Base-by-base conservation (phyloP, 2,888 invertebrate species). In the Yponomeuta malinellus region DNA sequence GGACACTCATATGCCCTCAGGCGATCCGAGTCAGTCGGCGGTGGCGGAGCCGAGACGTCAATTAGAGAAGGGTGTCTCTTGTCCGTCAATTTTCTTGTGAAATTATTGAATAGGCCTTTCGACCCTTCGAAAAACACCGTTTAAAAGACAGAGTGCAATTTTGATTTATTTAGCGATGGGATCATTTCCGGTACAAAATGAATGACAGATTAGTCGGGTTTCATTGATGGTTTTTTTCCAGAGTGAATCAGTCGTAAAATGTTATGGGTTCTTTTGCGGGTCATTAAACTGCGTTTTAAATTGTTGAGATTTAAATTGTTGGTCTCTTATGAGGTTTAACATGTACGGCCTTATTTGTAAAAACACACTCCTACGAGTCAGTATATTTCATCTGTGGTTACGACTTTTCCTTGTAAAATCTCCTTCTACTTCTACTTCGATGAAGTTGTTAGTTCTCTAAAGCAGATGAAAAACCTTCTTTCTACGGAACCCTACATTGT, bases 161-260 rank as follows among this genome's bases (percentile, higher is more conserved):
- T 90, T 90, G 89, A 91, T 90, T 90, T 89, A 90, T 90, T 87
- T 86, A 80, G 81, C 79, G 80, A 83, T 81, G 78, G 77, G 81
- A 78, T 81, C 83, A 83, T 90, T 90, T 91, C 91, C 91, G 90
- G 88, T 83, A 82, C 78, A 84, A 87, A 43, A 43, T 43, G 9
- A 89, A 84, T 83, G 85, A 81, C 80, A 78, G 80, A 83, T 86
- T 83, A 68, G 69, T 29, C n/a, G 23, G 37, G 43, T 59, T 70
- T 71, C 72, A 72, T 72, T 71, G 71, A 71, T 63, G 70, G n/a
- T 68, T 71, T 66, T 68, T 65, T 72, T 68, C 43, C 9, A 10
- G 31, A 12, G 52, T 15, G 15, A 23, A 15, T 48, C 68, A 6
- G 43, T 29, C 65, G 65, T n/a, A n/a, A n/a, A 63, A 63, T 23